Conservation (phyloP, 2,113 vertebrate genomes). For the Procavia capensis region DNA sequence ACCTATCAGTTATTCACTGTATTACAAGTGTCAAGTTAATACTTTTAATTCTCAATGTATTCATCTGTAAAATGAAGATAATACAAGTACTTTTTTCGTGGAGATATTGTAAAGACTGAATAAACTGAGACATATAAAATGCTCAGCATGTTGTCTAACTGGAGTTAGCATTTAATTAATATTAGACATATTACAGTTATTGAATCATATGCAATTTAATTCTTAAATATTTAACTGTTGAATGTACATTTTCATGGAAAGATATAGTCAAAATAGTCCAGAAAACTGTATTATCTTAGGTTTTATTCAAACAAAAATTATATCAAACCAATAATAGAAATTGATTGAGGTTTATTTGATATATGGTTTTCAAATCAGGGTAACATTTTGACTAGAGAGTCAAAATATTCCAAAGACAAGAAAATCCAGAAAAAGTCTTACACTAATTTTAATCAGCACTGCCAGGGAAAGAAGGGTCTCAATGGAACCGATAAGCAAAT, state of each 20-base stretch:
- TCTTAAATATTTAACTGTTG: background rate
- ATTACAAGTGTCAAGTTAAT: background rate
- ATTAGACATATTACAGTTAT: background rate
- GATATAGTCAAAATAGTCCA: background rate
- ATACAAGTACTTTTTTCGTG: background rate
- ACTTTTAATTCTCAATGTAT: background rate
- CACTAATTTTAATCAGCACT: no score
- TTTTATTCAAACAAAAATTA: no score
- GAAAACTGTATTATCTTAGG: background rate
- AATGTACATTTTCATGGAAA: background rate
- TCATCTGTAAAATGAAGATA: no score
- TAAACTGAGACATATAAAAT: background rate
- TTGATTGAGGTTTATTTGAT: background rate
- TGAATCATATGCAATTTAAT: background rate
- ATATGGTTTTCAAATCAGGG: background rate
- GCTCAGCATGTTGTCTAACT: background rate
- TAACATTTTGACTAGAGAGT: background rate
- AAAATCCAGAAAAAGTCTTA: no score
- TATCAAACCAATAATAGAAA: background rate
- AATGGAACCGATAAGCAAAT: no score
- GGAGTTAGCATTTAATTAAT: slow-evolving; percentile 17
- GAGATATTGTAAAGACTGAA: background rate
- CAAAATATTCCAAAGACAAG: no score
- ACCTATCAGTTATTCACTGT: background rate
- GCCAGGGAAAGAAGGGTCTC: no score